phyloP scores from a whole-genome alignment of 1,140 invertebrate species.

The Euschistus heros region DNA sequence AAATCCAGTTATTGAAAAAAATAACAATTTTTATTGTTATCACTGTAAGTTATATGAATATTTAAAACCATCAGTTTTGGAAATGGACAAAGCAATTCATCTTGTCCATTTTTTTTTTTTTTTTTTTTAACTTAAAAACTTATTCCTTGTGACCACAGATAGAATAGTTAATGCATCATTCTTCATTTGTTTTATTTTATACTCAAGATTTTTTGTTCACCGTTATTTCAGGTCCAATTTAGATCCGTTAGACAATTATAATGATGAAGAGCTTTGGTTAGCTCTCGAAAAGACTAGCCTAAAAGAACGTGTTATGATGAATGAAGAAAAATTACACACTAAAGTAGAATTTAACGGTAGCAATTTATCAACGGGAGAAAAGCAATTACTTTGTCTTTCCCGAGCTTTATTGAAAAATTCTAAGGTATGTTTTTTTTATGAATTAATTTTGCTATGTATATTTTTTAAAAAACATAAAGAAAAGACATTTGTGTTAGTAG shows the following conservation, averaged over 20 bases:
- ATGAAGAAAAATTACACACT: slow-evolving; percentile 56
- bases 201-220: neutral
- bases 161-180: too few relatives aligned
- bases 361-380: slow-evolving; percentile 71
- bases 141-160: too few relatives aligned
- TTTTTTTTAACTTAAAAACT: too few relatives aligned
- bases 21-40: too few relatives aligned
- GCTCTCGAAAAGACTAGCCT: slow-evolving; percentile 70
- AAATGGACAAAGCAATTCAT: too few relatives aligned
- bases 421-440: slow-evolving; percentile 44
- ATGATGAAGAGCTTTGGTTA: slow-evolving; percentile 64
- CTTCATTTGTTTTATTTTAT: neutral
- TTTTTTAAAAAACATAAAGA: too few relatives aligned
- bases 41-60: too few relatives aligned
- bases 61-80: too few relatives aligned
- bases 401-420: slow-evolving; percentile 75
- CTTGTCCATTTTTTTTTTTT: too few relatives aligned
- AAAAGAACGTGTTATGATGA: slow-evolving; percentile 44
- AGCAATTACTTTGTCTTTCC: slow-evolving; percentile 77
- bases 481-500: neutral
- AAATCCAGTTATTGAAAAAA: too few relatives aligned
- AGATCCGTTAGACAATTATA: slow-evolving; percentile 59
- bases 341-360: slow-evolving; percentile 49
- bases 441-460: too few relatives aligned
- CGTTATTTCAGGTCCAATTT: slow-evolving; percentile 48